Base-by-base conservation (phyloP, 2,888 invertebrate species). In the Notodonta dromedarius region DNA sequence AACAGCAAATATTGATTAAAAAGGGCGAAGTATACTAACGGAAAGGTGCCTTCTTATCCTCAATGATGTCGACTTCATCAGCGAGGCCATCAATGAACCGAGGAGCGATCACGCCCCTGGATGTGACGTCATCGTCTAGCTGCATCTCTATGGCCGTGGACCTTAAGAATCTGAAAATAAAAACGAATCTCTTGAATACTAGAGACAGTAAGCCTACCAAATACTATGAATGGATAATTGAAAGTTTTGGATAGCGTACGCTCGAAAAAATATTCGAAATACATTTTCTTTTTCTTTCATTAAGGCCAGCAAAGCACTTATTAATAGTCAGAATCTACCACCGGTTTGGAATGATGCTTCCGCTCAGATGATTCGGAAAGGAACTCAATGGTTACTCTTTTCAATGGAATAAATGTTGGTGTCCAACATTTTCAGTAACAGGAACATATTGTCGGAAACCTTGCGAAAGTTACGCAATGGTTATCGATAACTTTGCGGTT, bases 31-130 rank as follows among this genome's bases (percentile, higher is more conserved):
- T 16, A 12, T 44, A 95, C 96, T 96, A 92, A 97, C 97, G 97
- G 89, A 97, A 96, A 57, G 96, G 92, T 9, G 97, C 97, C 76
- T 96, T 96, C 85, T 97, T 97, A 77, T 97, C 96, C 82, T 97
- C 97, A 72, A 97, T 95, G 16, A 96, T 95, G 81, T 97, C 97
- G 8, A 97, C 95, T 86, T 97, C 97, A 77, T 96, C 96, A 64
- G 96, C 96, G 59, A 97, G 97, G 79, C 97, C 97, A 70, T 97
- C 97, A 50, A 97, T 94, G 85, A 97, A 97, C 66, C 97, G 94
- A 0, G 97, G 97, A 1, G 97, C 95, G 66, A 97, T 96, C 58
- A 96, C 91, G 0, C 97, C 97, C 5, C 94, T 94, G 53, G 96
- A 96, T 0, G 96, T 96, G n/a, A 96, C 94, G 59, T 97, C 96